These are phyloP conservation scores for Nesoenas mayeri DNA, from an alignment of 2,113 vertebrate genomes.

Conservation along the genomic window DNA sequence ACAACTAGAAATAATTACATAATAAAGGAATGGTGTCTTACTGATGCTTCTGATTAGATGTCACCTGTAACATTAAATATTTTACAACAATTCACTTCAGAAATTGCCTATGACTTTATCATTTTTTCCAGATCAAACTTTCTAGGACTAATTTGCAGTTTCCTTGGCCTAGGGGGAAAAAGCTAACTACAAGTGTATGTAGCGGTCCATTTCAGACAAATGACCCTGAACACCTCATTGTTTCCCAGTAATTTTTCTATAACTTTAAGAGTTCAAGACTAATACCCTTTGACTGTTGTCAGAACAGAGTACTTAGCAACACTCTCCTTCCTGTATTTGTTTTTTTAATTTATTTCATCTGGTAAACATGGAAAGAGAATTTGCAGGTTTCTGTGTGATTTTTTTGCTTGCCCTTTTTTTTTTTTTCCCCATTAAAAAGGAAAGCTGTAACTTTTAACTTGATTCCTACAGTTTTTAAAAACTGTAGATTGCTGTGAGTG, in stretches of 20 bases:
- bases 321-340: neutral
- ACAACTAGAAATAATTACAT: neutral
- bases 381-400: neutral
- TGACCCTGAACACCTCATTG: neutral
- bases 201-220: neutral
- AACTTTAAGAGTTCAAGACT: neutral
- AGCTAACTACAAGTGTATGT: neutral
- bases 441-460: neutral
- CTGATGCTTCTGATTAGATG: neutral
- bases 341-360: neutral
- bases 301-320: neutral
- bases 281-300: neutral
- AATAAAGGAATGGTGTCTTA: neutral
- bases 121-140: neutral
- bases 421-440: neutral
- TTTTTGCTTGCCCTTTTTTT: neutral
- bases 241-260: neutral
- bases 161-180: neutral
- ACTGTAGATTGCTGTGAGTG: neutral
- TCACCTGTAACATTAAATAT: neutral
- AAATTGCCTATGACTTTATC: neutral
- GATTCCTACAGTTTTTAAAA: neutral
- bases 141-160: neutral
- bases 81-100: neutral
- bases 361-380: neutral